These are phyloP conservation scores for Acleris literana DNA, from an alignment of 2,888 invertebrate species.

Conservation along the genomic window DNA sequence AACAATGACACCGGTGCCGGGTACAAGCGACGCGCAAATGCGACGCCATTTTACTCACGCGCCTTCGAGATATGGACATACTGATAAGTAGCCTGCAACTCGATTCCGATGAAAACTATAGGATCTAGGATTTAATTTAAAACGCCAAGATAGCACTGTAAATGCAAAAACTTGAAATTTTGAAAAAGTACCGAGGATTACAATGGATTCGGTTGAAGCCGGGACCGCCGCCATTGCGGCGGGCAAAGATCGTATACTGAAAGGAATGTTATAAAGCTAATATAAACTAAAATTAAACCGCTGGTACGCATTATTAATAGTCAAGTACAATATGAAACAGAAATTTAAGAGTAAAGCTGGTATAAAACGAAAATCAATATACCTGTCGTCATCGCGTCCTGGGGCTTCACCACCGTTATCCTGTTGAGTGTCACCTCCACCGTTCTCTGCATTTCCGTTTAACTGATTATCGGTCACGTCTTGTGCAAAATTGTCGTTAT, in stretches of 20 bases:
- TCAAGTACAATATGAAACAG: constrained; percentile 25
- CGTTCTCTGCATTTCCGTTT: constrained; percentile 85
- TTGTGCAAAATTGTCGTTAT: constrained; percentile 91
- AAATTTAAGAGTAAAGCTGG: constrained; percentile 10
- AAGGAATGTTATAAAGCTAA: constrained; percentile 58
- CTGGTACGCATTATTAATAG: constrained; percentile 33
- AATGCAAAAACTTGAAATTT: constrained; percentile 71
- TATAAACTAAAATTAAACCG: constrained; percentile 39
- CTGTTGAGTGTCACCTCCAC: constrained; percentile 86
- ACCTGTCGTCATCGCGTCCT: constrained; percentile 92
- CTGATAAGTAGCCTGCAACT: constrained; percentile 65
- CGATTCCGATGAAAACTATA: constrained; percentile 76
- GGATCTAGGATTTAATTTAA: constrained; percentile 60
- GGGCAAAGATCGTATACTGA: constrained; percentile 54
- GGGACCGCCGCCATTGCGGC: constrained; percentile 79
- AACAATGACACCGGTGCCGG: constrained; percentile 71
- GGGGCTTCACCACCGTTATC: constrained; percentile 90
- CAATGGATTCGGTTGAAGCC: constrained; percentile 66
- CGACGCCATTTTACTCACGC: constrained; percentile 83
- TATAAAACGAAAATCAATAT: constrained; percentile 53
- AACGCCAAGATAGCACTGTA: constrained; percentile 67
- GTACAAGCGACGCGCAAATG: constrained; percentile 75
- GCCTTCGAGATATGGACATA: constrained; percentile 68
- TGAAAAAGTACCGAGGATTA: constrained; percentile 73
- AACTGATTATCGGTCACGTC: constrained; percentile 89